phyloP scores from a whole-genome alignment of 2,888 invertebrate genomes.

The Melanostoma scalare region DNA sequence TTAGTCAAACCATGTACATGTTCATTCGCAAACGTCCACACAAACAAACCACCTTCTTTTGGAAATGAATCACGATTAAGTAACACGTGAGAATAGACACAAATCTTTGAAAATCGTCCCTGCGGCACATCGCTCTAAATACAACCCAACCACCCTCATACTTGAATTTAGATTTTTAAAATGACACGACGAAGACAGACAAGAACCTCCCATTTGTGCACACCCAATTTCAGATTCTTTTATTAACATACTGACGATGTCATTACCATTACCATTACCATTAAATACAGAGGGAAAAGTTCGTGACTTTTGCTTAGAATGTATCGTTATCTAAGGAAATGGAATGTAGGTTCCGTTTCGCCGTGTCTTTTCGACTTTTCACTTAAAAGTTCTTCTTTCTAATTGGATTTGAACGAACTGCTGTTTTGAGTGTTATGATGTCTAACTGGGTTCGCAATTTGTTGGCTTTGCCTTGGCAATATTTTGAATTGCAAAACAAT shows the following conservation, averaged over 20 bases:
- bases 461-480: conserved; percentile 5
- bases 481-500: conserved; percentile 25
- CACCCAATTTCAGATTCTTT: conserved; percentile 53
- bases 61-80: conserved; percentile 22
- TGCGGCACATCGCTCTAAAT: too few relatives aligned
- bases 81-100: conserved; percentile 9
- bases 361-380: conserved; percentile 29
- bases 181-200: conserved; percentile 19
- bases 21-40: too few relatives aligned
- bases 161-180: conserved; percentile 44
- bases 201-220: conserved; percentile 30
- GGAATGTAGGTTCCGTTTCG: conserved; percentile 51
- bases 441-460: not conserved
- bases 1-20: too few relatives aligned
- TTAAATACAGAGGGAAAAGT: conserved; percentile 7
- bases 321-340: conserved; percentile 61
- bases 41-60: conserved; percentile 1
- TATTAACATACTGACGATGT: conserved; percentile 56
- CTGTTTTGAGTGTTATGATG: conserved; percentile 45
- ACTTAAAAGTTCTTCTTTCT: conserved; percentile 36
- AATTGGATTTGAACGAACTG: conserved; percentile 60
- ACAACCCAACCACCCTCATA: conserved; percentile 10
- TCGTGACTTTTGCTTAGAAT: conserved; percentile 58
- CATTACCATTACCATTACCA: conserved; percentile 30
- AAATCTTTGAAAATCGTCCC: not conserved